Evolutionary conservation across 1,140 invertebrate species (phyloP), one percentile per base, ranked within the genome.

Genomic region (Carcinoscorpius rotundicauda): DNA sequence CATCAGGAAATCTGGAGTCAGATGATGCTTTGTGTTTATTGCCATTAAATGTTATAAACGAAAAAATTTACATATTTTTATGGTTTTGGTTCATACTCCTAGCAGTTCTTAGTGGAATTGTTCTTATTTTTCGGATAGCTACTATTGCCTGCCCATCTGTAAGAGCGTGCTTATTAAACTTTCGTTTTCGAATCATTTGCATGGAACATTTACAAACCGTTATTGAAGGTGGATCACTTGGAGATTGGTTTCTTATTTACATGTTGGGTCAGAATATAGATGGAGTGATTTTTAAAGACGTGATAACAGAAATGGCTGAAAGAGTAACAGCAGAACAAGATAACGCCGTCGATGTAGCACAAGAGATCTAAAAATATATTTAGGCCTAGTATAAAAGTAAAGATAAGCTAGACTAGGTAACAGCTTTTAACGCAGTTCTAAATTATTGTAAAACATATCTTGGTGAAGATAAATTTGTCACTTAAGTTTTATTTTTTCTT

Each of bases 261-360:
- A 92, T 95, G 85, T 82, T 96, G 70, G 92, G 92, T 51, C 91
- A 94, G 81, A 96, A 96, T 79, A 85, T 96, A 72, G 92, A 96
- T 81, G 90, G 89, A 63, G 86, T 95, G 70, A 93, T 96, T 74
- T 96, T 94, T 82, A 84, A 79, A 71, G 91, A 93, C 76, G 87
- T 94, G 72, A 87, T 94, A 83, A 87, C 91, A 80, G 91, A 94
- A 73, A 82, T 94, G 76, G 89, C 89, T 50, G 86, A 86, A 75
- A 87, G 87, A 75, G 82, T 93, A 73, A 71, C 71, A 48, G 66
- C 65, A 6, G 66, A 72, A 64, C 66, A 29, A 29, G 29, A 29
- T 29, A 2, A 29, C 29, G 29, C 29, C 29, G 29, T 29, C 29
- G 29, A 29, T 29, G 29, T 29, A 29, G 29, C 29, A 29, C 29